phyloP scores from a whole-genome alignment of 1,140 invertebrate species.

The Propsilocerus akamusi region DNA sequence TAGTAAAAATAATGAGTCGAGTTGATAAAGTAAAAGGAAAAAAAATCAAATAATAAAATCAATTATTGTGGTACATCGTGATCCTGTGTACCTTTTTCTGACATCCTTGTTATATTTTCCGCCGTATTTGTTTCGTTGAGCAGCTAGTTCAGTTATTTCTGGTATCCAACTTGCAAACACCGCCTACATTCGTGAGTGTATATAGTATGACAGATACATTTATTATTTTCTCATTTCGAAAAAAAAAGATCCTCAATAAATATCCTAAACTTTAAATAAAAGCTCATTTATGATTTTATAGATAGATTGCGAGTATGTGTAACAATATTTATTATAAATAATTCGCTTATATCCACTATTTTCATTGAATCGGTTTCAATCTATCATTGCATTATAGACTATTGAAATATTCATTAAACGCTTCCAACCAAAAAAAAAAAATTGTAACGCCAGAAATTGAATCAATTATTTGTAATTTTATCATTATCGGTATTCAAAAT shows the following conservation, averaged over 20 bases:
- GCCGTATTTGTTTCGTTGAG: constrained; percentile 94
- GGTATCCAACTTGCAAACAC: constrained; percentile 99
- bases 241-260: too few species aligned
- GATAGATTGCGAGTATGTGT: too few species aligned
- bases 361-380: too few species aligned
- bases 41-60: constrained; percentile 6
- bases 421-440: background rate
- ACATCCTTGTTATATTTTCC: constrained; percentile 94
- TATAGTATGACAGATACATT: too few species aligned
- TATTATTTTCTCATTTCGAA: background rate
- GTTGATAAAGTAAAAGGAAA: constrained; percentile 13
- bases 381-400: too few species aligned
- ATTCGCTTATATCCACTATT: too few species aligned
- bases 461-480: background rate
- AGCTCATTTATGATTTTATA: too few species aligned
- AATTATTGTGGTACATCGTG: constrained; percentile 14
- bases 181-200: constrained; percentile 53
- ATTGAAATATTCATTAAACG: too few species aligned
- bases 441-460: background rate
- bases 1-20: too few species aligned
- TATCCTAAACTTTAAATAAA: too few species aligned
- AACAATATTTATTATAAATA: too few species aligned
- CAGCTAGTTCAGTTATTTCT: constrained; percentile 96
- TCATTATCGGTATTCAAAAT: background rate
- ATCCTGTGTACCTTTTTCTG: constrained; percentile 76